Percentiles rank a stretch among this genome's conserved stretches.
These are phyloP conservation scores for Ditula angustiorana DNA, from an alignment of 2,888 invertebrate genomes.

Conservation along the genomic window DNA sequence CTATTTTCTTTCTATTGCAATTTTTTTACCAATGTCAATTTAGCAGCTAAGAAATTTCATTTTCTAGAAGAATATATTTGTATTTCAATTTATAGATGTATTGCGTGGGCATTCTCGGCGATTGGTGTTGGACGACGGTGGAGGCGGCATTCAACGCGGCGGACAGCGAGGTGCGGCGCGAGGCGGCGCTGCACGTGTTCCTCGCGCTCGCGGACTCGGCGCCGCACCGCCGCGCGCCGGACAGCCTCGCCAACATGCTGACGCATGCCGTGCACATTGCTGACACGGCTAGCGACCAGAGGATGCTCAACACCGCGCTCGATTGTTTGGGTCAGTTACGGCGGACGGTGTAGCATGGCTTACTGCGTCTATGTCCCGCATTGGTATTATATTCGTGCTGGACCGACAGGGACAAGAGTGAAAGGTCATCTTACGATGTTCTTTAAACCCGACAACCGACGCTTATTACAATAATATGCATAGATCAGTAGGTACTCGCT, in stretches of 20 bases:
- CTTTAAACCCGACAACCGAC: too few species aligned
- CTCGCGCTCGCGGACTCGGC: slow-evolving; percentile 82
- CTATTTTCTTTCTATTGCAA: too few species aligned
- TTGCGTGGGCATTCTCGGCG: slow-evolving; percentile 93
- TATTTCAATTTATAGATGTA: slow-evolving; percentile 87
- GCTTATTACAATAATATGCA: too few species aligned
- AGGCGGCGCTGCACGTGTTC: slow-evolving; percentile 83
- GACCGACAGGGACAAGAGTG: too few species aligned
- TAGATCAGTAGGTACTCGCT: too few species aligned
- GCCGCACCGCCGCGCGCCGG: slow-evolving; percentile 70
- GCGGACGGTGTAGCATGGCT: background rate
- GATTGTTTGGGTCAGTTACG: slow-evolving; percentile 88
- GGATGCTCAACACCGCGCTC: slow-evolving; percentile 89
- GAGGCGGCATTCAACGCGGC: slow-evolving; percentile 87
- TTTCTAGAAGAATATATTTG: background rate
- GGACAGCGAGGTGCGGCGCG: slow-evolving; percentile 81
- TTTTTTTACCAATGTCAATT: too few species aligned
- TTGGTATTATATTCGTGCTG: too few species aligned
- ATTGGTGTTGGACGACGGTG: slow-evolving; percentile 89
- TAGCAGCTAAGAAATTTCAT: background rate
- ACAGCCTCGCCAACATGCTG: slow-evolving; percentile 71
- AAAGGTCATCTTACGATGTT: too few species aligned
- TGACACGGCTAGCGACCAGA: slow-evolving; percentile 71
- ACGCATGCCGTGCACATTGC: slow-evolving; percentile 60
- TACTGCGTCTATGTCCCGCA: background rate